Base-by-base conservation (phyloP, 2,797 vertebrate species). In the Valencia hispanica region DNA sequence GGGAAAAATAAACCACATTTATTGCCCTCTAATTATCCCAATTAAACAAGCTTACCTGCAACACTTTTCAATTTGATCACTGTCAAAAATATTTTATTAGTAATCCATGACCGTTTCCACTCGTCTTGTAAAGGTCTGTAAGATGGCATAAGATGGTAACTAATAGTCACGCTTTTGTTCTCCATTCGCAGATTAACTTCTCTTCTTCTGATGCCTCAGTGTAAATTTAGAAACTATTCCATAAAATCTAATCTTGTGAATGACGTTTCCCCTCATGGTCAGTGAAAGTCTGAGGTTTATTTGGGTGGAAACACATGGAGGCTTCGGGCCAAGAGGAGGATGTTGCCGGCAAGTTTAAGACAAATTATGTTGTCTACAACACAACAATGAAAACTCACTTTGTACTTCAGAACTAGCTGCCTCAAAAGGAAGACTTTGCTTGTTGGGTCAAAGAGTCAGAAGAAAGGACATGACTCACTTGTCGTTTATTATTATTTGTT, bases 221-320 rank as follows among this genome's bases (percentile, higher is more conserved):
- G 73, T 84, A 87, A 86, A 91, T 87, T 80, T 77, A 70, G 80
- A 79, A 17, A 5, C 45, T 22, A 57, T 87, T 86, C 68, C 43
- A 84, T 77, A 83, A n/a, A 89, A 87, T 81, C 50, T 53, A 76
- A 18, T 68, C 74, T 14, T 50, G 71, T 84, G 77, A 82, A 75
- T 79, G 79, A 79, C 79, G 74, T 71, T 79, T 73, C 70, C 50
- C 74, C 70, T 47, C 25, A 61, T 18, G 68, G 45, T 82, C 65
- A 41, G 73, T 72, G 80, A 63, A 77, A 30, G 66, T 80, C 61
- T 7, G 5, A 53, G 10, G 43, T 83, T 85, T 53, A 48, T 87
- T 89, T 79, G 53, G 73, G 45, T 69, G 78, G 77, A 77, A 88
- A 84, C 48, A 34, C 57, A 22, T 18, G 4, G 65, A 20, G 66